phyloP scores from a whole-genome alignment of 2,797 vertebrate species.

The Ibycter americanus region DNA sequence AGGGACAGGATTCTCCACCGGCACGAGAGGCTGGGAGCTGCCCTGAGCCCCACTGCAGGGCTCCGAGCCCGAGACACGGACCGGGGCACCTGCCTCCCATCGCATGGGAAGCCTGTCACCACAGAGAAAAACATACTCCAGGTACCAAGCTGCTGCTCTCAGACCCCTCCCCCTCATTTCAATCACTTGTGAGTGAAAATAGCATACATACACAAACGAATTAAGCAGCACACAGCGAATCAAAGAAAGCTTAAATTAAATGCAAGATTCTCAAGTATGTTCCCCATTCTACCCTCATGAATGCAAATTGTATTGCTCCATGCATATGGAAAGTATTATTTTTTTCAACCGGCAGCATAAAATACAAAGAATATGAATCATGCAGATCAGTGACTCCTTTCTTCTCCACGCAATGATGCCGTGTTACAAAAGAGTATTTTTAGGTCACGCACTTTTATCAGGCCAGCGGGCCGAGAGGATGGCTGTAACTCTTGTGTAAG shows the following conservation, averaged over 20 bases:
- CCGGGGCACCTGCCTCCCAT: fast-evolving
- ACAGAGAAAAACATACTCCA: background rate
- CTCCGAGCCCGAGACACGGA: fast-evolving
- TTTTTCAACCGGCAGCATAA: background rate
- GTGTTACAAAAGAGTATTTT: background rate
- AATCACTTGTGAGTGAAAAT: background rate
- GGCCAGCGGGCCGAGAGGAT: background rate
- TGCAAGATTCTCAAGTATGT: background rate
- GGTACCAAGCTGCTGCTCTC: background rate
- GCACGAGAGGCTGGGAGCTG: background rate
- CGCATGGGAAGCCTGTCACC: background rate
- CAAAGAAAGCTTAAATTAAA: background rate
- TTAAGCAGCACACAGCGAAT: background rate
- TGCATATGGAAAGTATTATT: background rate
- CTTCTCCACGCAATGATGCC: background rate
- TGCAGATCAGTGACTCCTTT: background rate
- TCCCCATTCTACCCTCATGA: background rate
- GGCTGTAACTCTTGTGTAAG: background rate
- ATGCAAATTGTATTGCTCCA: background rate
- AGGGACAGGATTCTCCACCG: fast-evolving
- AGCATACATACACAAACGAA: background rate
- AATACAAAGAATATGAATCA: background rate
- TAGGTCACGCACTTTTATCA: background rate
- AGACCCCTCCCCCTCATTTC: background rate
- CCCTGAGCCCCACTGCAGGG: background rate